Percentiles rank a stretch among this genome's conserved stretches.
Conservation (phyloP, 2,888 invertebrate genomes). For the Lasioglossum pauxillum region DNA sequence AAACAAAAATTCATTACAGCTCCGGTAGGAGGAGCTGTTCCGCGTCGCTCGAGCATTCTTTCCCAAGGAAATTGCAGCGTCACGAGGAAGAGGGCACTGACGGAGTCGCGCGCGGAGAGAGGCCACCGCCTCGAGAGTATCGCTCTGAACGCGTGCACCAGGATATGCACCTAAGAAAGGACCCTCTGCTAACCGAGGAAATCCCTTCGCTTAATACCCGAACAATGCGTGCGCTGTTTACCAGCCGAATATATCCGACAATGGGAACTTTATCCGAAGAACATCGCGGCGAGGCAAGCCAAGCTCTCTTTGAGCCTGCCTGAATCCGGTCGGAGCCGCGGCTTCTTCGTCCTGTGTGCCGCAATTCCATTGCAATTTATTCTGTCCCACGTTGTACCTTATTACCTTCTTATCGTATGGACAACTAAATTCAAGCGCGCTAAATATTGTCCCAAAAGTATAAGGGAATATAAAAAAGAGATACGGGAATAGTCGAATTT, state of each 20-base stretch:
- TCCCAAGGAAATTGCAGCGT: constrained; percentile 16
- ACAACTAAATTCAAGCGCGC: constrained; percentile 45
- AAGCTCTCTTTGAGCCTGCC: constrained; percentile 14
- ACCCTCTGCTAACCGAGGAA: constrained; percentile 38
- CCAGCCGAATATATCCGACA: constrained; percentile 64
- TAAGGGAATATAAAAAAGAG: no score
- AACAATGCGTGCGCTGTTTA: constrained; percentile 71
- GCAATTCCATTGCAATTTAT: constrained; percentile 49
- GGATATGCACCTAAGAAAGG: constrained; percentile 31
- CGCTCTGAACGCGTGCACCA: neutral
- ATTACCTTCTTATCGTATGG: constrained; percentile 21
- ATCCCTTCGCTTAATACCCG: constrained; percentile 63
- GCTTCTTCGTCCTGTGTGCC: constrained; percentile 29
- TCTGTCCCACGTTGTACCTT: constrained; percentile 33
- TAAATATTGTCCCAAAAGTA: neutral
- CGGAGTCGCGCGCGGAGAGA: neutral
- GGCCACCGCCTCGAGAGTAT: constrained; percentile 9
- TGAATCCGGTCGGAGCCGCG: constrained; percentile 4
- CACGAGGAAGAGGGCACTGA: neutral
- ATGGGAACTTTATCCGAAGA: constrained; percentile 49
- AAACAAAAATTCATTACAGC: constrained; percentile 12
- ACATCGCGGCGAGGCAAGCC: constrained; percentile 16
- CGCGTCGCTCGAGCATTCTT: neutral
- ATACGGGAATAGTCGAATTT: no score
- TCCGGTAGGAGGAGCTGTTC: neutral